Percentiles rank a stretch among this genome's conserved stretches.
Conservation (phyloP, 2,113 vertebrate genomes). For the Nycticebus coucang region DNA sequence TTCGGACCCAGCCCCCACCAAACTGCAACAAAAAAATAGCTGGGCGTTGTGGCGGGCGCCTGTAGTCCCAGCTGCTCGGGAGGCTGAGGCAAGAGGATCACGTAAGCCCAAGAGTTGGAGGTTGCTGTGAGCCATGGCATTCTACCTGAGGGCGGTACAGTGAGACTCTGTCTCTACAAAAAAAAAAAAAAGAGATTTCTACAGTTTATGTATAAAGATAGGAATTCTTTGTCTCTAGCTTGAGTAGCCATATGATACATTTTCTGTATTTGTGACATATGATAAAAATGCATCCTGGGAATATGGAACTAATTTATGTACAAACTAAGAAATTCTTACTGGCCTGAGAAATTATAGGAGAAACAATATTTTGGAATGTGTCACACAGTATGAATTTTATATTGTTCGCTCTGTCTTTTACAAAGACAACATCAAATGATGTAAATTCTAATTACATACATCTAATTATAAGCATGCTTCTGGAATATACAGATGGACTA, state of each 20-base stretch:
- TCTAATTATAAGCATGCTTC: not conserved
- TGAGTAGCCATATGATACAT: not conserved
- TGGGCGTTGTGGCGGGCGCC: too few species aligned
- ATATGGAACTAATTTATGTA: not conserved
- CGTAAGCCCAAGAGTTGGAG: too few species aligned
- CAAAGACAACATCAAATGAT: not conserved
- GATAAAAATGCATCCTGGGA: not conserved
- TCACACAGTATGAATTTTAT: not conserved
- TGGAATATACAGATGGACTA: not conserved
- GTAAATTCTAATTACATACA: not conserved
- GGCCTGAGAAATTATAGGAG: not conserved
- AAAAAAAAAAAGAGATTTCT: not conserved
- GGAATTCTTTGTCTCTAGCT: not conserved
- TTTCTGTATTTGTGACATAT: not conserved
- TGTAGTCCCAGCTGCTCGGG: too few species aligned
- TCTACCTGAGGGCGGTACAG: too few species aligned
- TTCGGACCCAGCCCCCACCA: too few species aligned
- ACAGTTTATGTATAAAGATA: not conserved
- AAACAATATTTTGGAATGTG: not conserved
- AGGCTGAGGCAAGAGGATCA: too few species aligned
- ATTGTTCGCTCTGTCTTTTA: not conserved
- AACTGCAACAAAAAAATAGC: too few species aligned
- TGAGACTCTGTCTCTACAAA: too few species aligned
- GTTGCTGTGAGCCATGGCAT: too few species aligned
- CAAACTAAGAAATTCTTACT: not conserved